Base-by-base conservation (phyloP, 2,888 invertebrate genomes). In the Germaria angustata region DNA sequence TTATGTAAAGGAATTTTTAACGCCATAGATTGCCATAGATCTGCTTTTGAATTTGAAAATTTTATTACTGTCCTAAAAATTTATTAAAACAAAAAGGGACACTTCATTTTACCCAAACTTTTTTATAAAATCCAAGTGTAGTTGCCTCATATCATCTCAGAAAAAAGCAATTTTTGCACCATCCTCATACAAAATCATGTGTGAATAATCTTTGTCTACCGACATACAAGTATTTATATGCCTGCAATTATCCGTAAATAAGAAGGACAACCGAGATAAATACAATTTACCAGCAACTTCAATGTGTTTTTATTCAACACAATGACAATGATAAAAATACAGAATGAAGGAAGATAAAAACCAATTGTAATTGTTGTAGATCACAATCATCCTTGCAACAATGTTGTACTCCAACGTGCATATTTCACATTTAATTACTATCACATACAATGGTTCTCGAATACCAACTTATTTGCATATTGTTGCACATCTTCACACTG, bases 291-390 rank as follows among this genome's bases (percentile, higher is more conserved):
- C 51, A 51, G 72, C 22, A 59, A n/a, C 1, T 55, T 72, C 61
- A 36, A 57, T 49, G 78, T 55, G 17, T 63, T n/a, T 34, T 53
- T 53, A 41, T 44, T 46, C 71, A 55, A 71, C 15, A 36, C 46
- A 36, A n/a, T 57, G 44, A 34, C n/a, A 15, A 46, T 46, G 57
- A 46, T 3, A 7, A 28, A 61, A 8, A 2, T 20, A 7, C 4
- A 36, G 0, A 53, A 46, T 17, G 7, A 65, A 55, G 22, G 2
- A 46, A 44, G 6, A 28, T 5, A 24, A 41, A 44, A 55, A 55
- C 51, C 59, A 36, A 73, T 9, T 68, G 44, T 51, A 72, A 72
- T 72, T 66, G 59, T 13, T 17, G 49, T 55, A 73, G 66, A 73
- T 73, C 44, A 63, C 61, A 57, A 65, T 65, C 55, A 71, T 36